Evolutionary conservation across 1,140 invertebrate genomes (phyloP).

Genomic region (Diorhabda carinulata): DNA sequence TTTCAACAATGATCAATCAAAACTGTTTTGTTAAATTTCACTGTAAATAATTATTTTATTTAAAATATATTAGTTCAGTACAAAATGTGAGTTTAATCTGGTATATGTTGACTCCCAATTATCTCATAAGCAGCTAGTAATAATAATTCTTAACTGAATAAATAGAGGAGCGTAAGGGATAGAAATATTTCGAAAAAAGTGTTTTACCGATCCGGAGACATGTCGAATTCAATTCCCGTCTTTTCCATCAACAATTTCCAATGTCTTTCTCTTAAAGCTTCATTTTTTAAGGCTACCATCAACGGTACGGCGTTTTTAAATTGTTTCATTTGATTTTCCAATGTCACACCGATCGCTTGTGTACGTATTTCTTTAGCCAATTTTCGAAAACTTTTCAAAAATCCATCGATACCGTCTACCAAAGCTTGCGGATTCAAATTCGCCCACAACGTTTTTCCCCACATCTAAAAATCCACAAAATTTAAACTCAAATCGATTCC

Average conservation of each 20-base stretch:
- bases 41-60: too few species aligned
- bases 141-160: too few species aligned
- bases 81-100: too few species aligned
- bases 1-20: too few species aligned
- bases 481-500: neutral
- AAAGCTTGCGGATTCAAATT: slow-evolving; percentile 79
- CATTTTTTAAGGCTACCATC: slow-evolving; percentile 87
- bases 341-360: slow-evolving; percentile 57
- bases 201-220: slow-evolving; percentile 63
- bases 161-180: too few species aligned
- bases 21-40: too few species aligned
- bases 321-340: slow-evolving; percentile 81
- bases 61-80: too few species aligned
- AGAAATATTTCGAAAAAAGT: too few species aligned
- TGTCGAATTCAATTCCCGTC: slow-evolving; percentile 80
- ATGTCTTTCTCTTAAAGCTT: slow-evolving; percentile 81
- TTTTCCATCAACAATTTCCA: slow-evolving; percentile 85
- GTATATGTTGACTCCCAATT: too few species aligned
- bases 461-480: slow-evolving; percentile 46
- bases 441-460: slow-evolving; percentile 83
- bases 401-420: slow-evolving; percentile 81
- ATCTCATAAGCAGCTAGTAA: too few species aligned
- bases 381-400: slow-evolving; percentile 71
- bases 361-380: slow-evolving; percentile 56
- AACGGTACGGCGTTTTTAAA: slow-evolving; percentile 83